Evolutionary conservation across 30 jellyfish, hydroid and myxozoan genomes (phyloP).

Genomic region (Clytia hemisphaerica): DNA sequence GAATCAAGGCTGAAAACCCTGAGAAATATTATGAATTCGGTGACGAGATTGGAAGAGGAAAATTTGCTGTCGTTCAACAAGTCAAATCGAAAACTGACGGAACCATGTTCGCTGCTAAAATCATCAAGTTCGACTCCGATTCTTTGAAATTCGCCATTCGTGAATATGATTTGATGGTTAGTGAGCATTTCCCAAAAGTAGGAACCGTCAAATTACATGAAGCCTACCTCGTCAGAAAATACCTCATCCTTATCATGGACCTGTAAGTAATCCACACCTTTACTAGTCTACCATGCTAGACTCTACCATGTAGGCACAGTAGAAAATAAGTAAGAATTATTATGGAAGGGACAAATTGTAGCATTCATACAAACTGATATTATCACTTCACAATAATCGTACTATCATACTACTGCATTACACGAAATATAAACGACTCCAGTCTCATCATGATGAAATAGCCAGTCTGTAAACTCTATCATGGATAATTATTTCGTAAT

Average conservation of each 20-base stretch:
- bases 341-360: no score
- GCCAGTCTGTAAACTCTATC: no score
- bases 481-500: no score
- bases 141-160: slow-evolving; percentile 97
- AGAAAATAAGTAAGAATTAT: no score
- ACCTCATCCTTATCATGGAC: slow-evolving; percentile 77
- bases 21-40: slow-evolving; percentile 87
- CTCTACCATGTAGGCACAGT: no score
- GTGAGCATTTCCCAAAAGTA: slow-evolving; percentile 66
- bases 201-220: slow-evolving; percentile 89
- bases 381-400: no score
- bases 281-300: no score
- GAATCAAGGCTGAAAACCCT: slow-evolving; percentile 81
- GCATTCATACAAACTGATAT: no score
- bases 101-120: slow-evolving; percentile 87
- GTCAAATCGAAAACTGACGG: slow-evolving; percentile 64
- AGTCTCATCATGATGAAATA: no score
- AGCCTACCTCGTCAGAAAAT: slow-evolving; percentile 91
- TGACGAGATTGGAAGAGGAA: slow-evolving; percentile 93
- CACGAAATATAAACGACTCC: no score
- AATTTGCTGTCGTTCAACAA: slow-evolving; percentile 78
- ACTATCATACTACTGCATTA: no score
- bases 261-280: no score
- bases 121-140: slow-evolving; percentile 90
- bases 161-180: slow-evolving; percentile 89